Evolutionary conservation across 2,797 vertebrate species (phyloP), one percentile per base, ranked within the genome.

Genomic region (Coranthus polyacanthus): DNA sequence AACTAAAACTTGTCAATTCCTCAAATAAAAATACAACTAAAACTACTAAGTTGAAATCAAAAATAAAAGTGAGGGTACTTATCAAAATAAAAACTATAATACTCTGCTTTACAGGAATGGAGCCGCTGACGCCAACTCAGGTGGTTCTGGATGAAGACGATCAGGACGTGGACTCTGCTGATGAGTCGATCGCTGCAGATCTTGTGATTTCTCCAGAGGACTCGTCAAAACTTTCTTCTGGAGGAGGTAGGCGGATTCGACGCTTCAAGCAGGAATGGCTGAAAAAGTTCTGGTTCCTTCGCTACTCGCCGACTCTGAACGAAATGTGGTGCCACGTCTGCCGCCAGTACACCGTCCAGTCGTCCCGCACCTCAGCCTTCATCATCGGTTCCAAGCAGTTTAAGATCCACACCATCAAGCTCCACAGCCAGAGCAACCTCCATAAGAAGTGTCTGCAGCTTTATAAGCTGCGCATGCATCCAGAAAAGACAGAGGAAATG

Each of bases 281-380:
- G 38, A 98, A 98, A 81, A 99, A 98, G 85, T 99, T 99, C 88
- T 99, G 97, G 97, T 99, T 99, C 87, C 92, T 99, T 41, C 95
- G 97, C 41, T 99, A 99, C 83, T 99, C 97, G 0, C 94, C 97
- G 0, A 97, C 97, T 0, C 75, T 98, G 53, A 99, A 99, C 1
- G 97, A 99, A 91, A 99, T 99, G 97, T 99, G 97, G 97, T 99
- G 97, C 85, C 97, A 99, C 0, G 97, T 99, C n/a, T 99, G 97
- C 87, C 95, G 97, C 50, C 97, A 98, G 86, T 98, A 98, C 85
- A 99, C 97, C 0, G 97, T 98, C 75, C 97, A 98, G 86, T 99
- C 97, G 0, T 98, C 97, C 0, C 94, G 97, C 79, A 98, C 97
- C 8, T 99, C 97, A 0, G 97, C 97, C 77, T 99, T 99, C 74